phyloP scores from a whole-genome alignment of 2,113 vertebrate species.

The Trichechus manatus region DNA sequence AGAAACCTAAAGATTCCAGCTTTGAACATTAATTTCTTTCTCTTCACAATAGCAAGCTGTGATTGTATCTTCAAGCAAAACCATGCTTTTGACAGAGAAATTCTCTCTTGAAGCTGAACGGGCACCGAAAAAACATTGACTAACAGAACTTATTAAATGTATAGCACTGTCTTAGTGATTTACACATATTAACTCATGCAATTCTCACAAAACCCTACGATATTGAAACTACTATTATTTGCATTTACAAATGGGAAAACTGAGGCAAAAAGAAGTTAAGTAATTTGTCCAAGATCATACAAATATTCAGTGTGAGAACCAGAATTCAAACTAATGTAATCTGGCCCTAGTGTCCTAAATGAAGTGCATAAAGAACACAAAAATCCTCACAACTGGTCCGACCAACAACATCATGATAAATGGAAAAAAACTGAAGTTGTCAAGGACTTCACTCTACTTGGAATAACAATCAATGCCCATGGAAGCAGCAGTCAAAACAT shows the following conservation, averaged over 20 bases:
- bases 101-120: neutral
- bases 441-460: no score
- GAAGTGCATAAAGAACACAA: no score
- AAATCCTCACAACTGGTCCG: no score
- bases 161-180: neutral
- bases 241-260: neutral
- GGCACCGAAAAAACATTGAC: neutral
- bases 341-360: neutral
- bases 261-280: neutral
- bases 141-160: neutral
- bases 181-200: neutral
- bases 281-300: neutral
- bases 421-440: no score
- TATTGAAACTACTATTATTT: neutral
- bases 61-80: neutral
- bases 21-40: neutral
- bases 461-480: no score
- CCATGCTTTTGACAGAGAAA: neutral
- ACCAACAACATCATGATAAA: no score
- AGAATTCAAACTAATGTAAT: neutral
- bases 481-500: no score
- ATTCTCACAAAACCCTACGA: neutral
- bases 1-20: neutral
- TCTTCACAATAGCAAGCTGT: neutral
- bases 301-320: neutral